Base-by-base conservation (phyloP, 2,888 invertebrate species). In the Cheilosia soror region DNA sequence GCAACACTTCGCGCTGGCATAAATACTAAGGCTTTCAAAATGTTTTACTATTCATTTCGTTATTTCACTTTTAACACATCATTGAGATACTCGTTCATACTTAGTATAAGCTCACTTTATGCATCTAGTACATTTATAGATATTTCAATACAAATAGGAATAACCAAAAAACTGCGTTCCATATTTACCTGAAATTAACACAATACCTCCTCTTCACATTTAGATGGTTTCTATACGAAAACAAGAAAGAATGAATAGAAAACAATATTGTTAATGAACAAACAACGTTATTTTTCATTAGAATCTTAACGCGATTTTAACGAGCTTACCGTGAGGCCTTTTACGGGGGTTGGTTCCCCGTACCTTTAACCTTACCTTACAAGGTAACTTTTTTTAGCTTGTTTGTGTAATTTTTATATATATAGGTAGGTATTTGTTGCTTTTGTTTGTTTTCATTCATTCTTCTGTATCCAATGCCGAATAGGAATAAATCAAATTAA, bases 271-370 rank as follows among this genome's bases (percentile, higher is more conserved):
- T 47, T 76, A 65, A 76, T 66, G 58, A 66, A 76, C 49, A 66
- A 65, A 73, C 42, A 51, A 11, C 15, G 27, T 20, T 20, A 37
- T 58, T 60, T 60, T 68, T 29, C 51, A 44, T 20, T 55, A 27
- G 49, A 27, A 77, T 62, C 47, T 77, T 77, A 62, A 77, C 77
- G 60, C 60, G 69, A 51, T 78, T 78, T 63, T 69, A 78, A 55
- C 57, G 55, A 62, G 33, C 69, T 78, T 78, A 55, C 44, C 29
- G 9, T 11, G 37, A 51, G 58, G 9, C 27, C 51, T 31, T 27
- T 51, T 5, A 6, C n/a, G 20, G 27, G 13, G 55, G 53, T 31
- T 62, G 77, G 55, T 33, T 47, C 13, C 55, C 62, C n/a, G n/a
- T n/a, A 78, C 78, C 78, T 78, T 57, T 71, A 44, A 69, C 78